Conservation (phyloP, 2,113 vertebrate genomes). For the Platichthys stellatus region DNA sequence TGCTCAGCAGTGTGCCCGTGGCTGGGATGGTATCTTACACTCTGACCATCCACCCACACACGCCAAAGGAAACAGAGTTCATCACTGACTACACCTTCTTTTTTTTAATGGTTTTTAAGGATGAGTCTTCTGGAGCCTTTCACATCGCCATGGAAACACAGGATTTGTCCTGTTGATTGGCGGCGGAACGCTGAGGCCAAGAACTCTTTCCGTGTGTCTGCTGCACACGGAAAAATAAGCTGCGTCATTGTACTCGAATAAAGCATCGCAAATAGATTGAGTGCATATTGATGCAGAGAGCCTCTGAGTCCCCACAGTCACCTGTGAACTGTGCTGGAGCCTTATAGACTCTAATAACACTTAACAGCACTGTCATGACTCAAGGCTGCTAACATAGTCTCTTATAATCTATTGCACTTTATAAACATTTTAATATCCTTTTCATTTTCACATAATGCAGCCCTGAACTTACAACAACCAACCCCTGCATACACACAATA, state of each 20-base stretch:
- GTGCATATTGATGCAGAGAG: not conserved
- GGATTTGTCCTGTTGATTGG: slow-evolving; percentile 52
- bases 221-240: not conserved
- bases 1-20: slow-evolving; percentile 63
- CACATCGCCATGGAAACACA: slow-evolving; percentile 74
- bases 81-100: slow-evolving; percentile 45
- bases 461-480: too few relatives aligned
- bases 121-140: slow-evolving; percentile 48
- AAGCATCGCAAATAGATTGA: not conserved
- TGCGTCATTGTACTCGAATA: not conserved
- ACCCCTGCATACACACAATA: not conserved
- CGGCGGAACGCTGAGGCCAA: slow-evolving; percentile 28
- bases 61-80: slow-evolving; percentile 55
- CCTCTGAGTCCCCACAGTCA: not conserved
- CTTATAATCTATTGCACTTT: too few relatives aligned
- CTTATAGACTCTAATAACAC: not conserved
- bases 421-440: too few relatives aligned
- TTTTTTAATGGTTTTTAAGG: slow-evolving; percentile 17
- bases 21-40: slow-evolving; percentile 52
- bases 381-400: too few relatives aligned
- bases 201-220: slow-evolving; percentile 15
- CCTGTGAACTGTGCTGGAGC: not conserved
- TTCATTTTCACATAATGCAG: too few relatives aligned
- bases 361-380: not conserved
- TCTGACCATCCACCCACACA: slow-evolving; percentile 57